phyloP scores from a whole-genome alignment of 2,888 invertebrate species.

The Leptogaster cylindrica region DNA sequence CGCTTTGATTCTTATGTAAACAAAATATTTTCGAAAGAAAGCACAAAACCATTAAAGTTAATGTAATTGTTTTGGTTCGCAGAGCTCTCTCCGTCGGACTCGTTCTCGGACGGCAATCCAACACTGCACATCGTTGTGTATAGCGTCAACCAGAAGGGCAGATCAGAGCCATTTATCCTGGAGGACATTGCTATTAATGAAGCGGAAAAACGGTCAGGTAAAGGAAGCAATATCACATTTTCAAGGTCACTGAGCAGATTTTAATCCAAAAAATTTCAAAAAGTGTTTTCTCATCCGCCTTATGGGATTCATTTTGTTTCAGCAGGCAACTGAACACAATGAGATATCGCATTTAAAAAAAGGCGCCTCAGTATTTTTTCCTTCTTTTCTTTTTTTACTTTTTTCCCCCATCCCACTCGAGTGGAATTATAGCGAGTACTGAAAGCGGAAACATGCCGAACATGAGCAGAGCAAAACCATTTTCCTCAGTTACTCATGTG shows the following conservation, averaged over 20 bases:
- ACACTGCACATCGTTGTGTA: conserved; percentile 80
- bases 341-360: conserved; percentile 31
- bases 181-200: conserved; percentile 88
- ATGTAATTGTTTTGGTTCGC: conserved; percentile 35
- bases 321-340: not conserved
- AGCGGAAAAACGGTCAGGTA: conserved; percentile 84
- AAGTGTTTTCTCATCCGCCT: conserved; percentile 21
- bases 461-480: conserved; percentile 45
- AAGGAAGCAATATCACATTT: conserved; percentile 44
- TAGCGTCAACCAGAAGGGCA: conserved; percentile 84
- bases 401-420: no score
- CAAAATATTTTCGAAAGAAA: conserved; percentile 15
- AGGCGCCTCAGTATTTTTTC: not conserved
- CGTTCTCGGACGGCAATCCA: conserved; percentile 63
- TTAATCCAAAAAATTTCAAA: not conserved
- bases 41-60: not conserved
- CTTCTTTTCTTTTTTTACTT: no score
- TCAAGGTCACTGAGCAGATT: not conserved
- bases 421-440: conserved; percentile 42
- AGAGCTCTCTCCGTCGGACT: conserved; percentile 62
- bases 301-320: conserved; percentile 35
- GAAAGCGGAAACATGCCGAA: not conserved
- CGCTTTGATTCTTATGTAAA: no score
- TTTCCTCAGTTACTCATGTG: conserved; percentile 48
- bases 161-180: conserved; percentile 79